phyloP scores from a whole-genome alignment of 1,140 invertebrate genomes.

The Oscheius sp. region DNA sequence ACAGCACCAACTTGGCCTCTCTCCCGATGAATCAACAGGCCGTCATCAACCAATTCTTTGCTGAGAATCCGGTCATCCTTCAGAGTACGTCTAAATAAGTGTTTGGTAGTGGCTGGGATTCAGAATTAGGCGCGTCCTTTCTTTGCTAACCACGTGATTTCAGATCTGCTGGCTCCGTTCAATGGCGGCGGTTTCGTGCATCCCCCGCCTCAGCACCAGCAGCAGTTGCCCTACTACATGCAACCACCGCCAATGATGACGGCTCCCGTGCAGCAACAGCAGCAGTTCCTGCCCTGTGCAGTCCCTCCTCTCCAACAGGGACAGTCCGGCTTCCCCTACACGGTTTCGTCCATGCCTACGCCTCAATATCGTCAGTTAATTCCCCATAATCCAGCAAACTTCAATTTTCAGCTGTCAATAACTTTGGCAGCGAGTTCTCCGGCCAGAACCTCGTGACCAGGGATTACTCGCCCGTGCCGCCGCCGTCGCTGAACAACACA shows the following conservation, averaged over 20 bases:
- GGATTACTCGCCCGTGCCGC: background rate
- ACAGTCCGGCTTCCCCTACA: background rate
- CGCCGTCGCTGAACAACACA: background rate
- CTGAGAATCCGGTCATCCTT: too few relatives aligned
- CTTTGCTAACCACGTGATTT: background rate
- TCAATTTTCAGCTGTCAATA: background rate
- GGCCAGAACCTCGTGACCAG: background rate
- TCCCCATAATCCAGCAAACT: background rate
- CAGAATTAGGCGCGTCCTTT: too few relatives aligned
- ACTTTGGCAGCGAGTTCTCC: background rate
- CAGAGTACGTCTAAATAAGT: too few relatives aligned
- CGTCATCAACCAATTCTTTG: too few relatives aligned
- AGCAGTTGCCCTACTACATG: too few relatives aligned
- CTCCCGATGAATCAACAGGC: too few relatives aligned
- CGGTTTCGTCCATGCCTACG: background rate
- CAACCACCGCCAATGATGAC: background rate
- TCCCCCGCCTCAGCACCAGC: too few relatives aligned
- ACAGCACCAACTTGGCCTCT: too few relatives aligned
- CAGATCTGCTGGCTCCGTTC: background rate
- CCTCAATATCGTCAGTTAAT: background rate
- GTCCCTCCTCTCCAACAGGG: background rate
- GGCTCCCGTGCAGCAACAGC: background rate
- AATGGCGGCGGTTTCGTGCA: too few relatives aligned
- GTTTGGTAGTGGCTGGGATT: background rate
- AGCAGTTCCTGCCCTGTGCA: background rate